A percentile compares a stretch with the other conserved stretches of the same genome.
phyloP scores from a whole-genome alignment of 2,888 invertebrate genomes.

The Endomychus coccineus region DNA sequence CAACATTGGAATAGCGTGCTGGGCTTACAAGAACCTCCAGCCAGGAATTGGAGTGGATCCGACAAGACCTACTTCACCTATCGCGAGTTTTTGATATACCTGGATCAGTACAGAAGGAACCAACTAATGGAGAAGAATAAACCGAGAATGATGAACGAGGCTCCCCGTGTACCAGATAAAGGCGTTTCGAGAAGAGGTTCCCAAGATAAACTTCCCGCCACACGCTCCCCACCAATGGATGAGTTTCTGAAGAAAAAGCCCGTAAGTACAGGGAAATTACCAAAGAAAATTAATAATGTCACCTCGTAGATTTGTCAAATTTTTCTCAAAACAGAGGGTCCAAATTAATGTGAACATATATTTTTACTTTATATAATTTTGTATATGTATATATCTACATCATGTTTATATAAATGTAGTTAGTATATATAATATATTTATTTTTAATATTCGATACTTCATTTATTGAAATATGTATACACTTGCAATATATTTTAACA shows the following conservation, averaged over 20 bases:
- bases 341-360: neutral
- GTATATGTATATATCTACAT: too few species aligned
- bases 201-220: neutral
- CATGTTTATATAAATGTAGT: too few species aligned
- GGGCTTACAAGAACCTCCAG: constrained; percentile 61
- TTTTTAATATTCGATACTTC: too few species aligned
- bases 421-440: too few species aligned
- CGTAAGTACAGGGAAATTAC: constrained; percentile 11
- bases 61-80: constrained; percentile 65
- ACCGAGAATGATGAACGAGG: constrained; percentile 15
- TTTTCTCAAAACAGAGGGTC: neutral
- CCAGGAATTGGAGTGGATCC: constrained; percentile 63
- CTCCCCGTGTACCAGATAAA: constrained; percentile 5
- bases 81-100: constrained; percentile 58
- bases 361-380: too few species aligned
- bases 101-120: constrained; percentile 54
- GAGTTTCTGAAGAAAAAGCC: constrained; percentile 11
- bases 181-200: too few species aligned
- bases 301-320: constrained; percentile 17
- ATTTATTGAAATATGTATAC: too few species aligned
- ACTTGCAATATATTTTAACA: too few species aligned
- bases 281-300: constrained; percentile 29
- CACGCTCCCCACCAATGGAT: constrained; percentile 7
- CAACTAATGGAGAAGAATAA: constrained; percentile 43
- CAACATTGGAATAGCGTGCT: constrained; percentile 63